A percentile compares a stretch with the other conserved stretches of the same genome.
These are phyloP conservation scores for Morpho deidamia DNA, from an alignment of 2,888 invertebrate species.

Conservation along the genomic window DNA sequence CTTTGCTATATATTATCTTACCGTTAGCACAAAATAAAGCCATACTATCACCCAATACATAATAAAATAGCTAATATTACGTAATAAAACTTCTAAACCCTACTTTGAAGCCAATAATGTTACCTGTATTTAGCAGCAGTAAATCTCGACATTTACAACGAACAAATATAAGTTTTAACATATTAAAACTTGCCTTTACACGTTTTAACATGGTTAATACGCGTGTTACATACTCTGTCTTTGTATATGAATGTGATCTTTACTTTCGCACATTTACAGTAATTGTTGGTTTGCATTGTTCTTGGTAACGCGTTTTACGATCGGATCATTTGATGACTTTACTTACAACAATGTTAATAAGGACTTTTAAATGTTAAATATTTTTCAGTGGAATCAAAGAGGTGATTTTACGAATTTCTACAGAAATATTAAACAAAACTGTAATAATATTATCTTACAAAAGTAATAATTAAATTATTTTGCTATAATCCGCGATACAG, in stretches of 20 bases:
- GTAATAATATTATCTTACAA: no score
- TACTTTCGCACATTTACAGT: slow-evolving; percentile 6
- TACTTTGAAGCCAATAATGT: background rate
- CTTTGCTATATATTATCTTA: no score
- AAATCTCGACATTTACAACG: slow-evolving; percentile 12
- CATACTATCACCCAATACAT: no score
- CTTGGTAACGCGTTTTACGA: slow-evolving; percentile 4
- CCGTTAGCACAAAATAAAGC: no score
- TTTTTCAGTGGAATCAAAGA: background rate
- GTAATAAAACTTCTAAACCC: no score
- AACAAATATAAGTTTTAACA: slow-evolving; percentile 5
- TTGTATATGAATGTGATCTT: no score
- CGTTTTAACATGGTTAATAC: background rate
- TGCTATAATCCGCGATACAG: no score
- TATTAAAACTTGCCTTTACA: slow-evolving; percentile 4
- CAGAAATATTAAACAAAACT: no score
- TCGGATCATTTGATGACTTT: background rate
- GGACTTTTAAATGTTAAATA: background rate
- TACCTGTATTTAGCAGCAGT: slow-evolving; percentile 11
- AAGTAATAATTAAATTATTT: no score
- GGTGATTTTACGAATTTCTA: no score
- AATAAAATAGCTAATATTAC: no score
- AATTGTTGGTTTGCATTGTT: slow-evolving; percentile 9
- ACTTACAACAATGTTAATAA: background rate
- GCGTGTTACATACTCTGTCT: no score